These are phyloP conservation scores for Phylloscopus trochiloides DNA, from an alignment of 2,113 vertebrate species.

Conservation along the genomic window DNA sequence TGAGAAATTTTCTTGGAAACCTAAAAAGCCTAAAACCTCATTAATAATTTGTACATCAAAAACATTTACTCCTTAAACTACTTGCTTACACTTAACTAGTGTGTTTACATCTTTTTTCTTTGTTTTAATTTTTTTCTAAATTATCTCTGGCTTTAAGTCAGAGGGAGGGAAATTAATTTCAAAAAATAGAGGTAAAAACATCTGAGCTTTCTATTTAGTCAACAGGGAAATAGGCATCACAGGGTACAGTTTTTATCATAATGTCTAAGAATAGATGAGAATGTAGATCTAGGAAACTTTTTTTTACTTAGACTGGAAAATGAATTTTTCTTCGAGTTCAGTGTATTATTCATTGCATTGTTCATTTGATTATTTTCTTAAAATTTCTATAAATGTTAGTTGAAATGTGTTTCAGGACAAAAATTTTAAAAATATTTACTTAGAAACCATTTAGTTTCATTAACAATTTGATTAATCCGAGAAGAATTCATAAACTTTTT, in stretches of 20 bases:
- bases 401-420: not conserved
- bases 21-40: not conserved
- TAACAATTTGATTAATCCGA: not conserved
- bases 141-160: not conserved
- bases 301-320: not conserved
- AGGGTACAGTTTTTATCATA: not conserved
- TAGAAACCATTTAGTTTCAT: not conserved
- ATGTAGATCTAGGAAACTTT: not conserved
- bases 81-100: not conserved
- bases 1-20: not conserved
- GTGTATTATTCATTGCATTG: not conserved
- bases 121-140: not conserved
- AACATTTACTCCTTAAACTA: not conserved
- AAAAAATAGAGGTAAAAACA: not conserved
- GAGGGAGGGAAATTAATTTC: not conserved
- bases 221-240: not conserved
- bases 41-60: not conserved
- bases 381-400: not conserved
- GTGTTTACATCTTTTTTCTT: not conserved
- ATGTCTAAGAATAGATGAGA: not conserved
- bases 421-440: not conserved
- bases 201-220: not conserved
- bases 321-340: not conserved
- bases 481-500: not conserved
- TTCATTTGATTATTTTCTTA: not conserved